Conservation (phyloP, 2,113 vertebrate species). For the Passer domesticus region DNA sequence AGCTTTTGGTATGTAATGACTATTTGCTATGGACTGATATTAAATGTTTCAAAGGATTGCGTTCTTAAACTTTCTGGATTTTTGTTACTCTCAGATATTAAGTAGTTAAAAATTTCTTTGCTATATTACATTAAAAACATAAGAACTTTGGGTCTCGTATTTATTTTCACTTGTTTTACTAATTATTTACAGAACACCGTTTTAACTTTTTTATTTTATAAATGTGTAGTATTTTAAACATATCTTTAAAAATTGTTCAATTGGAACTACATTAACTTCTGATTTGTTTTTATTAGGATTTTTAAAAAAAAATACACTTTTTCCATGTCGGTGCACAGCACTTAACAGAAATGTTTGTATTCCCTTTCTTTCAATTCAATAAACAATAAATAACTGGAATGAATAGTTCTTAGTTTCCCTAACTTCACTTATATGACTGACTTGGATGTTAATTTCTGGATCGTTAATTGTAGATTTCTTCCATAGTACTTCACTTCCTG, state of each 20-base stretch:
- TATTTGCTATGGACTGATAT: slow-evolving; percentile 84
- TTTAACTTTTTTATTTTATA: slow-evolving; percentile 81
- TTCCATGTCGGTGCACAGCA: slow-evolving; percentile 80
- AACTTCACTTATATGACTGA: slow-evolving; percentile 36
- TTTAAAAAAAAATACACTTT: slow-evolving; percentile 67
- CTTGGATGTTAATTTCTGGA: slow-evolving; percentile 9
- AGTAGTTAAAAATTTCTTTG: slow-evolving; percentile 85
- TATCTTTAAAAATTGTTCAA: slow-evolving; percentile 70
- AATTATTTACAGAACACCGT: slow-evolving; percentile 80
- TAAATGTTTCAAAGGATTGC: slow-evolving; percentile 90
- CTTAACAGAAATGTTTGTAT: slow-evolving; percentile 81
- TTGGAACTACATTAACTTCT: slow-evolving; percentile 75
- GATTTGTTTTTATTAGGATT: slow-evolving; percentile 75
- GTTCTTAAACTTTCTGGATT: slow-evolving; percentile 88
- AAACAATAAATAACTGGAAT: slow-evolving; percentile 81
- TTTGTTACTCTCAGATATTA: slow-evolving; percentile 87
- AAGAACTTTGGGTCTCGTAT: slow-evolving; percentile 90
- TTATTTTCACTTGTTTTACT: slow-evolving; percentile 84
- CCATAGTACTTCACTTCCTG: not conserved
- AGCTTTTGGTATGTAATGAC: slow-evolving; percentile 84
- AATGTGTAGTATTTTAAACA: slow-evolving; percentile 80
- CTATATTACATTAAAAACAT: slow-evolving; percentile 98
- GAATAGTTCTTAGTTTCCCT: slow-evolving; percentile 66
- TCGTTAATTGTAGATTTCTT: not conserved
- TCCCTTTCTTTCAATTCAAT: slow-evolving; percentile 82